Evolutionary conservation across 2,797 vertebrate species (phyloP).

Genomic region (Peromyscus melanophrys): DNA sequence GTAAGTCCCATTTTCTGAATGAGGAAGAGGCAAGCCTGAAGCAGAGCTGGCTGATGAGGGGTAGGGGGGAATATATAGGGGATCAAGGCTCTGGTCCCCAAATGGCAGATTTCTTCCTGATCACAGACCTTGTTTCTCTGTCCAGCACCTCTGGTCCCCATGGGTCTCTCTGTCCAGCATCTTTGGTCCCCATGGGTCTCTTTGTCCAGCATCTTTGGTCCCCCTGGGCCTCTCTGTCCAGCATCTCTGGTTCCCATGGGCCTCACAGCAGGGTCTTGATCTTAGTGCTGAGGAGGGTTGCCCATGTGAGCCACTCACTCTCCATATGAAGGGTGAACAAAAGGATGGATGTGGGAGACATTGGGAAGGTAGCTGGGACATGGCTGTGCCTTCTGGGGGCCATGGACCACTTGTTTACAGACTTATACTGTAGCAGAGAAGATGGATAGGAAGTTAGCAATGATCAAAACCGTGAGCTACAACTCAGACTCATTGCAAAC

Average conservation of each 20-base stretch:
- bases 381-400: neutral
- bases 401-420: rapidly evolving
- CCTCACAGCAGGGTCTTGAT: neutral
- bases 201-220: no score
- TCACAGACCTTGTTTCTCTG: neutral
- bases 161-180: no score
- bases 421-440: neutral
- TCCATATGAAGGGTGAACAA: neutral
- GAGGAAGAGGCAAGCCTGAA: neutral
- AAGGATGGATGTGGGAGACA: neutral
- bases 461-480: neutral
- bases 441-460: neutral
- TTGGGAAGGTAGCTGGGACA: neutral
- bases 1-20: neutral
- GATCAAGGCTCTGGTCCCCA: neutral
- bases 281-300: neutral
- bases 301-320: neutral
- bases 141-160: no score
- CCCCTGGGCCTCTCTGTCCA: no score
- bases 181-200: no score
- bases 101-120: neutral
- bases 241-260: neutral
- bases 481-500: neutral
- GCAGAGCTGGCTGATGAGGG: neutral
- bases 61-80: rapidly evolving